phyloP scores from a whole-genome alignment of 30 jellyfish, hydroid and myxozoan species.

The Catostylus mosaicus region DNA sequence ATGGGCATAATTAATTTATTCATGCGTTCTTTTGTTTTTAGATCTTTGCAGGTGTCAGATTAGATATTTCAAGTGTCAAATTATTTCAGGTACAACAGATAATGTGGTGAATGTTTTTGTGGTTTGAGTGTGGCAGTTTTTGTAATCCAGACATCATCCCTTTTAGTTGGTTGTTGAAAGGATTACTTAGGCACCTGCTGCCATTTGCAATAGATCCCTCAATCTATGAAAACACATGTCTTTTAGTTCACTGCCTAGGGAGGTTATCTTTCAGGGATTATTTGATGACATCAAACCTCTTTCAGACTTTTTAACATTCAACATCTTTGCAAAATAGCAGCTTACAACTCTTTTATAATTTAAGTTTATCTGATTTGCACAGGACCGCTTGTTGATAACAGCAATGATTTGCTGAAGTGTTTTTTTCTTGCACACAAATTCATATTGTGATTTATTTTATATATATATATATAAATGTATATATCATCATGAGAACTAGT shows the following conservation, averaged over 20 bases:
- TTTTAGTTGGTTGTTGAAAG: neutral
- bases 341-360: too few species aligned
- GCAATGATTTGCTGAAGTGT: too few species aligned
- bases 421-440: too few species aligned
- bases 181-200: neutral
- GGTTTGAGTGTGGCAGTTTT: constrained; percentile 3
- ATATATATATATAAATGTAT: too few species aligned
- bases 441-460: too few species aligned
- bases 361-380: too few species aligned
- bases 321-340: too few species aligned
- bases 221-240: neutral
- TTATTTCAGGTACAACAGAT: neutral
- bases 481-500: too few species aligned
- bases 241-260: neutral
- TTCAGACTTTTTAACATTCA: too few species aligned
- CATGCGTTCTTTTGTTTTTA: constrained; percentile 16
- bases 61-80: neutral
- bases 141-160: neutral
- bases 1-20: neutral
- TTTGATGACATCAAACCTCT: neutral
- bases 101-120: neutral
- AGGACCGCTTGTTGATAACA: too few species aligned
- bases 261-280: neutral
- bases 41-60: too few species aligned
- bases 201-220: neutral